Conservation (phyloP, 2,797 vertebrate genomes). For the Clarias fuscus region DNA sequence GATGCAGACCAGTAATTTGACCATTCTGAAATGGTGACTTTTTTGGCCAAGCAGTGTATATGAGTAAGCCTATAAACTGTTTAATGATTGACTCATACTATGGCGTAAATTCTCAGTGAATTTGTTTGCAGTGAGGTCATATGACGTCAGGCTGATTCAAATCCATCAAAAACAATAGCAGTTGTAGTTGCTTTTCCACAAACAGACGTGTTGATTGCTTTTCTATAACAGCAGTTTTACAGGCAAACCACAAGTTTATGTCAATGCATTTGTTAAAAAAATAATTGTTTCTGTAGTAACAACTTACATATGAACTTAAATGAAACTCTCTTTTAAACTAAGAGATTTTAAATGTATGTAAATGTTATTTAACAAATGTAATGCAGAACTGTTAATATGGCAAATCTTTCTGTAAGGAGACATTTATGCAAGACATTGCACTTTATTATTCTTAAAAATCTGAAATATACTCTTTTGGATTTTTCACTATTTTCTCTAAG, state of each 20-base stretch:
- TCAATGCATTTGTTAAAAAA: background rate
- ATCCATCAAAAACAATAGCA: background rate
- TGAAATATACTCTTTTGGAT: background rate
- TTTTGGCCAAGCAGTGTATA: too few relatives aligned
- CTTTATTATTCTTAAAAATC: background rate
- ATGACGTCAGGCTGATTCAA: slow-evolving; percentile 12
- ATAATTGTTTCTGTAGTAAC: background rate
- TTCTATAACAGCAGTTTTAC: background rate
- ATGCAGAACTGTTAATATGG: background rate
- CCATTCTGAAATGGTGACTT: too few relatives aligned
- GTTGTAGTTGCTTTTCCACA: background rate
- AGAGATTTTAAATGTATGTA: background rate
- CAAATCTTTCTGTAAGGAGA: background rate
- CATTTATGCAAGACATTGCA: background rate
- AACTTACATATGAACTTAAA: background rate
- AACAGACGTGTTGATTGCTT: background rate
- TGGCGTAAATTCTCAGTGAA: background rate
- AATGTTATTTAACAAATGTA: background rate
- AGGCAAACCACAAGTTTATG: background rate
- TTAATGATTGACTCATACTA: background rate
- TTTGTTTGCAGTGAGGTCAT: background rate
- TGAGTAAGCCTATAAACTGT: background rate
- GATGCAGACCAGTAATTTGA: too few relatives aligned
- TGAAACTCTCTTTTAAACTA: background rate
- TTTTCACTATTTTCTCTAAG: background rate